Percentiles rank a stretch among this genome's conserved stretches.
Conservation (phyloP, 2,797 vertebrate species). For the Amblyraja radiata region DNA sequence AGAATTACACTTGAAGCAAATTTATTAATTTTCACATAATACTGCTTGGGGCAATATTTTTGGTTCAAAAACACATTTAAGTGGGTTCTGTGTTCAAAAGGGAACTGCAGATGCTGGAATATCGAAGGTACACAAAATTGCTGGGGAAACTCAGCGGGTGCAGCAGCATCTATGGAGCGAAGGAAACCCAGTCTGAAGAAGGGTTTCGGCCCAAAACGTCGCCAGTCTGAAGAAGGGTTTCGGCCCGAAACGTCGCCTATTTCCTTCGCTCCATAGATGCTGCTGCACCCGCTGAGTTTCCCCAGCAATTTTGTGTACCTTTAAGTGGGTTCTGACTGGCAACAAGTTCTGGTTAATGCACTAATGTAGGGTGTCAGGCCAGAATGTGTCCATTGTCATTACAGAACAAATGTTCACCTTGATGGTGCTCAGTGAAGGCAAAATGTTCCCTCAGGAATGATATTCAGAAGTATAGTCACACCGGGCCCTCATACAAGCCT, state of each 20-base stretch:
- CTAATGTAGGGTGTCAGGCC: neutral
- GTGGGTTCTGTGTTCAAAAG: too few relatives aligned
- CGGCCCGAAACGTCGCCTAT: too few relatives aligned
- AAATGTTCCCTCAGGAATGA: neutral
- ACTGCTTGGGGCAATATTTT: neutral
- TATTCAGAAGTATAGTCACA: neutral
- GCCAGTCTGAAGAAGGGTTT: too few relatives aligned
- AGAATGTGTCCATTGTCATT: neutral
- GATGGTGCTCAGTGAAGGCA: neutral
- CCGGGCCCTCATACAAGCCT: neutral
- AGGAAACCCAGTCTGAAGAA: too few relatives aligned
- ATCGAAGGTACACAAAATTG: too few relatives aligned
- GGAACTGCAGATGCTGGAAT: too few relatives aligned
- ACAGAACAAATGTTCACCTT: neutral
- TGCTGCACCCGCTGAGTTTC: too few relatives aligned
- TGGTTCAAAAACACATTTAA: neutral
- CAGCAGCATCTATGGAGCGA: too few relatives aligned
- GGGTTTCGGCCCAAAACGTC: too few relatives aligned
- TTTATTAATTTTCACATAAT: neutral
- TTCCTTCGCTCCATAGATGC: too few relatives aligned
- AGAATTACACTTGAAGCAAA: slow-evolving; percentile 1
- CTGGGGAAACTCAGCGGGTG: too few relatives aligned
- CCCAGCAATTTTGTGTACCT: too few relatives aligned
- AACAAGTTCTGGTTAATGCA: neutral
- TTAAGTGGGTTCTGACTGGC: neutral